phyloP scores from a whole-genome alignment of 2,888 invertebrate species.

The Callyntrura sp. region DNA sequence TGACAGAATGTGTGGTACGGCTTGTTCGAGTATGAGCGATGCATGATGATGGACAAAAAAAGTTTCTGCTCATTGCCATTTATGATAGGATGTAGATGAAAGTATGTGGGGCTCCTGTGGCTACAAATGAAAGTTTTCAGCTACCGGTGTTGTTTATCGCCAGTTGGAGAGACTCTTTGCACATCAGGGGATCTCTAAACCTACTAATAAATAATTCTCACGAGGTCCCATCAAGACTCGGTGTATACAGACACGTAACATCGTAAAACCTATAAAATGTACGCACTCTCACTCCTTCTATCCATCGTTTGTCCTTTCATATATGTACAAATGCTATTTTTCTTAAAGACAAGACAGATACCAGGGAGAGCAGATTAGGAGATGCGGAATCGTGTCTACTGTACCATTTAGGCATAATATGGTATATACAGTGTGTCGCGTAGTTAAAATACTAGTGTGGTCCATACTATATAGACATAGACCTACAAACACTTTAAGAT shows the following conservation, averaged over 20 bases:
- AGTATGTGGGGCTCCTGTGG: slow-evolving; percentile 76
- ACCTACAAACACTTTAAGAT: not conserved
- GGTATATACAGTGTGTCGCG: not conserved
- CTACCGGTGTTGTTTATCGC: slow-evolving; percentile 77
- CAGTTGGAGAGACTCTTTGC: slow-evolving; percentile 74
- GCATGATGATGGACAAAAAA: slow-evolving; percentile 45
- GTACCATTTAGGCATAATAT: not conserved
- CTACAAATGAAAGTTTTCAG: slow-evolving; percentile 76
- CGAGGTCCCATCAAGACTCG: slow-evolving; percentile 63
- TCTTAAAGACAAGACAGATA: not conserved
- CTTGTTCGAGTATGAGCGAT: not conserved
- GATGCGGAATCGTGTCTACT: not conserved
- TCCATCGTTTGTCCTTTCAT: slow-evolving; percentile 16
- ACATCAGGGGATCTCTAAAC: slow-evolving; percentile 75
- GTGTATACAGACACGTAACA: slow-evolving; percentile 22
- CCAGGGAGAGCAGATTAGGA: not conserved
- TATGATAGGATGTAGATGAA: slow-evolving; percentile 72
- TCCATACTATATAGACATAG: not conserved
- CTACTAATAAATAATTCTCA: slow-evolving; percentile 78
- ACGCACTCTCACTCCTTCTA: slow-evolving; percentile 11
- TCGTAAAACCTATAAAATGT: slow-evolving; percentile 47
- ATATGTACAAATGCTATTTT: not conserved
- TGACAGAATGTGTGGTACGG: slow-evolving; percentile 7
- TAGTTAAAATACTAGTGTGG: not conserved
- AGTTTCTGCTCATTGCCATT: slow-evolving; percentile 68